These are phyloP conservation scores for Penaeus vannamei DNA, from an alignment of 1,140 invertebrate genomes.

Conservation along the genomic window DNA sequence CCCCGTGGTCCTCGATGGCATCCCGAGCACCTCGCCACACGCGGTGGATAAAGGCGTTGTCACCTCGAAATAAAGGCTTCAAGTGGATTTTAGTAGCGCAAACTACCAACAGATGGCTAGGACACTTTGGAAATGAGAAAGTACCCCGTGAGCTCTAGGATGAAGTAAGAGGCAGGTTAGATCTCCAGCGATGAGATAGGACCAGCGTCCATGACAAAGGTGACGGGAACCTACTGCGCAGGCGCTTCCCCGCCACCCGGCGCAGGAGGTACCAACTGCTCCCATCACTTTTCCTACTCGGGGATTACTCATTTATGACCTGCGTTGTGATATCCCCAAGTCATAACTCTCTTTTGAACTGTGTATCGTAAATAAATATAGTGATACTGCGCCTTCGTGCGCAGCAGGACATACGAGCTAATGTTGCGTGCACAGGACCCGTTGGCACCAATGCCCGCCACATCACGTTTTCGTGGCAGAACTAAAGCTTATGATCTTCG, in stretches of 20 bases:
- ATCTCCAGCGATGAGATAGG: slow-evolving; percentile 7
- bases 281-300: background rate
- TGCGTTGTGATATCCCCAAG: background rate
- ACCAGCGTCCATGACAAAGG: slow-evolving; percentile 1
- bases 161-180: slow-evolving; percentile 18
- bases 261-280: background rate
- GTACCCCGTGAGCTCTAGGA: background rate
- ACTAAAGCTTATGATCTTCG: slow-evolving; percentile 31
- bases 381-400: too few relatives aligned
- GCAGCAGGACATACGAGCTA: background rate
- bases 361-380: too few relatives aligned
- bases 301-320: background rate
- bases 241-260: slow-evolving; percentile 1
- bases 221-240: background rate
- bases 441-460: background rate
- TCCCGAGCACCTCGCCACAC: too few relatives aligned
- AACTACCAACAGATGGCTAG: too few relatives aligned
- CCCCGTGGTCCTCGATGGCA: too few relatives aligned
- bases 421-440: background rate
- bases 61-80: too few relatives aligned
- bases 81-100: too few relatives aligned
- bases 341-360: too few relatives aligned
- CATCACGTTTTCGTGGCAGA: slow-evolving; percentile 30
- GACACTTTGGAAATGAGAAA: too few relatives aligned
- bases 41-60: too few relatives aligned